Percentiles rank a stretch among this genome's conserved stretches.
Conservation (phyloP, 1,140 invertebrate genomes). For the Dryas iulia region DNA sequence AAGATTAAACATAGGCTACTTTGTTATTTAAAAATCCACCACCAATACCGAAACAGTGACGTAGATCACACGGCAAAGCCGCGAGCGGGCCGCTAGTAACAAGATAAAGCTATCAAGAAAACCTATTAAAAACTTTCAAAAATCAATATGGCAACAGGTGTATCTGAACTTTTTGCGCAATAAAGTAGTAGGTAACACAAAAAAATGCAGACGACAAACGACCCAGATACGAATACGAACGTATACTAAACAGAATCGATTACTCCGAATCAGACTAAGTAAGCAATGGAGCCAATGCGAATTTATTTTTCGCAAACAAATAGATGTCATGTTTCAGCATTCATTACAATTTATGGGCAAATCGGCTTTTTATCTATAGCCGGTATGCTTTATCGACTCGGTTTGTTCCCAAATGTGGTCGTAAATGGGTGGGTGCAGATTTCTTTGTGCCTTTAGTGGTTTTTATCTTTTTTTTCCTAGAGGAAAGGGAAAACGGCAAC, state of each 20-base stretch:
- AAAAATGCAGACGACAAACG: neutral
- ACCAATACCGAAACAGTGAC: too few relatives aligned
- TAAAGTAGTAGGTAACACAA: neutral
- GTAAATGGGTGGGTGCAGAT: neutral
- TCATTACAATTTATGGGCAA: slow-evolving; percentile 16
- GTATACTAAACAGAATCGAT: neutral
- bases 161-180: neutral
- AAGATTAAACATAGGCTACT: too few relatives aligned
- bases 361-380: slow-evolving; percentile 9
- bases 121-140: neutral
- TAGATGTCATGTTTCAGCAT: slow-evolving; percentile 13
- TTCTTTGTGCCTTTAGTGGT: neutral
- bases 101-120: neutral
- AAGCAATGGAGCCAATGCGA: slow-evolving; percentile 4
- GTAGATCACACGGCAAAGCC: too few relatives aligned
- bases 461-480: neutral
- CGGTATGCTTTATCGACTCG: slow-evolving; percentile 1
- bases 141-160: slow-evolving; percentile 1
- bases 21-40: too few relatives aligned
- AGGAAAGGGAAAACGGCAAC: neutral
- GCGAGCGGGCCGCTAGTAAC: too few relatives aligned
- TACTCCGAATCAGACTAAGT: neutral
- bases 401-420: neutral
- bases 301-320: slow-evolving; percentile 6
- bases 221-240: neutral